Percentiles rank a stretch among this genome's conserved stretches.
Conservation (phyloP, 2,113 vertebrate species). For the Gnathonemus longibarbis region DNA sequence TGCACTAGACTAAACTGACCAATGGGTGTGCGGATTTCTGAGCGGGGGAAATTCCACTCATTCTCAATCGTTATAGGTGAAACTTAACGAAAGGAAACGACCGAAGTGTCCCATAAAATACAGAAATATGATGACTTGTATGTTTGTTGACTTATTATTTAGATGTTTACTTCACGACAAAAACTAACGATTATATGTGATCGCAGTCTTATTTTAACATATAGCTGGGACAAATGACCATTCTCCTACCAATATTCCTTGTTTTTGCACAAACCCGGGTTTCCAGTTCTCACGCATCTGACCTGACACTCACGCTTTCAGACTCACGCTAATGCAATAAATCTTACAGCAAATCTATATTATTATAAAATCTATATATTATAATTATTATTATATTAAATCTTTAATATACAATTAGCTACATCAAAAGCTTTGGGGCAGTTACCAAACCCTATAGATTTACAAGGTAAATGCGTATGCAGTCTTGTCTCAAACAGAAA, state of each 20-base stretch:
- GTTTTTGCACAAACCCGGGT: neutral
- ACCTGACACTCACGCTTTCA: neutral
- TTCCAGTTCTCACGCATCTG: neutral
- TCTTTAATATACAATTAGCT: neutral
- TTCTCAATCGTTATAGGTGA: conserved; percentile 11
- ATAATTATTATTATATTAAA: too few species aligned
- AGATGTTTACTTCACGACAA: neutral
- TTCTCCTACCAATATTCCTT: neutral
- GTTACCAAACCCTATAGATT: neutral
- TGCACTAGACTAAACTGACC: neutral
- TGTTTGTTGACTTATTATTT: neutral
- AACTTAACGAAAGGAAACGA: neutral
- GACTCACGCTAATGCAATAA: neutral
- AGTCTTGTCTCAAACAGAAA: too few species aligned
- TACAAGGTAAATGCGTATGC: too few species aligned
- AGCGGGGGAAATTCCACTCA: conserved; percentile 55
- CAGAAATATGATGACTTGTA: neutral
- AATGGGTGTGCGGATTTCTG: conserved; percentile 18
- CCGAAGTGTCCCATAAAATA: neutral
- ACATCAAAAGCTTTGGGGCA: neutral
- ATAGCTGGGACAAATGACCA: neutral
- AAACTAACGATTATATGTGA: neutral
- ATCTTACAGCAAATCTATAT: neutral
- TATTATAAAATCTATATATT: neutral
- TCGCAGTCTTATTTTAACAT: neutral